A percentile compares a stretch with the other conserved stretches of the same genome.
phyloP scores from a whole-genome alignment of 2,888 invertebrate genomes.

The Adela reaumurella region DNA sequence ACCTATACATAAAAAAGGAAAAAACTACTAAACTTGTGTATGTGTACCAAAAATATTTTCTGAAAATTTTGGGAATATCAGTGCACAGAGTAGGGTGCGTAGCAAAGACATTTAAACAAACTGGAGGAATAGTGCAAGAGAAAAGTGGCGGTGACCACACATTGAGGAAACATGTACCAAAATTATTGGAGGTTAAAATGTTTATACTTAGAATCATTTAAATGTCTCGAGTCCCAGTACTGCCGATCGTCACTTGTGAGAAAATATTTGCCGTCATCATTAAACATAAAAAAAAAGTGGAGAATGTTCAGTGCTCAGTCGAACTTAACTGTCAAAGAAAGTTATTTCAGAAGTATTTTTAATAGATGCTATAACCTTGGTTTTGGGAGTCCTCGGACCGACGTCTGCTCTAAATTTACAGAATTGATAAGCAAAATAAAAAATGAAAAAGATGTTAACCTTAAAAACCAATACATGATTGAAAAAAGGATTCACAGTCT shows the following conservation, averaged over 20 bases:
- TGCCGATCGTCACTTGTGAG: background rate
- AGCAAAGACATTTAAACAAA: background rate
- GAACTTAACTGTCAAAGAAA: background rate
- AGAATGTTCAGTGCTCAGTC: background rate
- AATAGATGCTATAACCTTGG: constrained; percentile 14
- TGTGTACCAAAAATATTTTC: background rate
- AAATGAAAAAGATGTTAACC: constrained; percentile 11
- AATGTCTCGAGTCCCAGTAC: constrained; percentile 3
- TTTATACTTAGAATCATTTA: constrained; percentile 1
- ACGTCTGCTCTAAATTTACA: constrained; percentile 15
- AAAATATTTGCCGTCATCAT: background rate
- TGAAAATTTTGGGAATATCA: background rate
- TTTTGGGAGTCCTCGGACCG: constrained; percentile 14
- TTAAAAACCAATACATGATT: constrained; percentile 13
- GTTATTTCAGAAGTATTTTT: constrained; percentile 13
- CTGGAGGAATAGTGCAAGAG: constrained; percentile 1
- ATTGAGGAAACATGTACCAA: constrained; percentile 1
- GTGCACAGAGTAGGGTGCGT: constrained; percentile 1
- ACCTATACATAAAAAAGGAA: background rate
- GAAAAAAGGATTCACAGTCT: constrained; percentile 14
- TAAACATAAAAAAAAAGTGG: background rate
- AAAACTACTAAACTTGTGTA: background rate
- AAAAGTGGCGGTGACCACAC: constrained; percentile 6
- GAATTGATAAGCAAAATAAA: constrained; percentile 15
- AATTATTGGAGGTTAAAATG: background rate